A percentile compares a stretch with the other conserved stretches of the same genome.
Conservation (phyloP, 2,888 invertebrate species). For the Troilus luridus region DNA sequence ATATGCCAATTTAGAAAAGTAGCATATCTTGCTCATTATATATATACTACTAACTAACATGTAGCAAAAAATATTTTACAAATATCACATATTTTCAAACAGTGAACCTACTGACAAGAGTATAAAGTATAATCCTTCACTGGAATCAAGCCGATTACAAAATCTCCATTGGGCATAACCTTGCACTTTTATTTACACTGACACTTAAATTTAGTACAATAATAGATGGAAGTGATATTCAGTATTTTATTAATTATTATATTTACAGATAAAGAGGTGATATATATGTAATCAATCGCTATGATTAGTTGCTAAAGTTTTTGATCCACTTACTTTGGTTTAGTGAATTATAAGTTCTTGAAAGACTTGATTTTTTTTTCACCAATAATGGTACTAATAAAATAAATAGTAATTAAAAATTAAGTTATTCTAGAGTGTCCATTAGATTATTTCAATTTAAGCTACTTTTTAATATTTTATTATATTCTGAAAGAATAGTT, state of each 20-base stretch:
- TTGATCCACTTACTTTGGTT: slow-evolving; percentile 55
- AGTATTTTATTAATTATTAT: neutral
- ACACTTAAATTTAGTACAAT: neutral
- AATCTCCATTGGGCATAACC: slow-evolving; percentile 21
- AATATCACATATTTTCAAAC: slow-evolving; percentile 57
- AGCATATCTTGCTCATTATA: slow-evolving; percentile 45
- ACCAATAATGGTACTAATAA: neutral
- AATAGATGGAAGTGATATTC: slow-evolving; percentile 14
- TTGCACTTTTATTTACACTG: slow-evolving; percentile 52
- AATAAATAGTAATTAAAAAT: neutral
- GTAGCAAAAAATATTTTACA: slow-evolving; percentile 59
- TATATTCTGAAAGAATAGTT: no score
- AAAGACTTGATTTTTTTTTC: slow-evolving; percentile 50
- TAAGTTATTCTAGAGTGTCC: neutral
- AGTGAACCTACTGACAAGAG: slow-evolving; percentile 50
- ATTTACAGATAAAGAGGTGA: neutral
- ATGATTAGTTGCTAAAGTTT: slow-evolving; percentile 33
- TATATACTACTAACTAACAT: slow-evolving; percentile 54
- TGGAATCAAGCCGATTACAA: slow-evolving; percentile 37
- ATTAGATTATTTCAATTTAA: neutral
- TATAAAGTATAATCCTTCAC: slow-evolving; percentile 32
- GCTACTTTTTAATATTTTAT: neutral
- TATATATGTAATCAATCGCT: neutral
- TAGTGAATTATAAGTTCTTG: slow-evolving; percentile 51
- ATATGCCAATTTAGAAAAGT: slow-evolving; percentile 16